A percentile compares a stretch with the other conserved stretches of the same genome.
phyloP scores from a whole-genome alignment of 2,113 vertebrate species.

The Todiramphus chloris region DNA sequence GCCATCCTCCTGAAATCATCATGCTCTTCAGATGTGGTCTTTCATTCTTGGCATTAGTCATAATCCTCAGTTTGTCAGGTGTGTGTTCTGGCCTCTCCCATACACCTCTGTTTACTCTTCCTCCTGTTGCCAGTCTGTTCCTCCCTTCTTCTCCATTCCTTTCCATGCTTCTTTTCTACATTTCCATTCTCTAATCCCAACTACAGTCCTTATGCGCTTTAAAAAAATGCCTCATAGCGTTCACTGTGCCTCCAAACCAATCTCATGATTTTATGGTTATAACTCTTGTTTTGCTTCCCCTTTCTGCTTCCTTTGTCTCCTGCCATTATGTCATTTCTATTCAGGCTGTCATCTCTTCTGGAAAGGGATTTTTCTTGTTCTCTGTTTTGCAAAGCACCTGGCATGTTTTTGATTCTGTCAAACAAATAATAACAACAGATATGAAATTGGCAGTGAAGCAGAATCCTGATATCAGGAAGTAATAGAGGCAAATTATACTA shows the following conservation, averaged over 20 bases:
- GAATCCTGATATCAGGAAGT: slow-evolving; percentile 61
- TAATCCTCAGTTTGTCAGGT: slow-evolving; percentile 65
- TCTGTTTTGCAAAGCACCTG: slow-evolving; percentile 69
- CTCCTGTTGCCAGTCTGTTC: slow-evolving; percentile 64
- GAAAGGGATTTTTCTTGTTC: slow-evolving; percentile 66
- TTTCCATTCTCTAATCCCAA: slow-evolving; percentile 65
- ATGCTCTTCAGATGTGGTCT: slow-evolving; percentile 60
- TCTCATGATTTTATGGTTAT: slow-evolving; percentile 69
- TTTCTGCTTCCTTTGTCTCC: slow-evolving; percentile 63
- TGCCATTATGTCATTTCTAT: slow-evolving; percentile 68
- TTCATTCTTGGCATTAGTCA: slow-evolving; percentile 57
- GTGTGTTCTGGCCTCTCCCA: slow-evolving; percentile 63
- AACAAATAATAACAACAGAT: slow-evolving; percentile 71
- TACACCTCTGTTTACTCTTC: slow-evolving; percentile 64
- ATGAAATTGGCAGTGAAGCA: slow-evolving; percentile 66
- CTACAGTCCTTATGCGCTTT: slow-evolving; percentile 57
- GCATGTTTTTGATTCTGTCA: slow-evolving; percentile 71
- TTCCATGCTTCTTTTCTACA: slow-evolving; percentile 63
- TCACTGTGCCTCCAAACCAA: slow-evolving; percentile 71
- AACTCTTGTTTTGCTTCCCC: slow-evolving; percentile 67
- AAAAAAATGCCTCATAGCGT: slow-evolving; percentile 70
- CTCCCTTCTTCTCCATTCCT: slow-evolving; percentile 69
- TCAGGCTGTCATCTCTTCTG: slow-evolving; percentile 67
- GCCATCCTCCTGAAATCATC: slow-evolving; percentile 58
- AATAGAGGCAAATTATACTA: slow-evolving; percentile 61